Conservation (phyloP, 2,888 invertebrate genomes). For the Drosophila incognita region DNA sequence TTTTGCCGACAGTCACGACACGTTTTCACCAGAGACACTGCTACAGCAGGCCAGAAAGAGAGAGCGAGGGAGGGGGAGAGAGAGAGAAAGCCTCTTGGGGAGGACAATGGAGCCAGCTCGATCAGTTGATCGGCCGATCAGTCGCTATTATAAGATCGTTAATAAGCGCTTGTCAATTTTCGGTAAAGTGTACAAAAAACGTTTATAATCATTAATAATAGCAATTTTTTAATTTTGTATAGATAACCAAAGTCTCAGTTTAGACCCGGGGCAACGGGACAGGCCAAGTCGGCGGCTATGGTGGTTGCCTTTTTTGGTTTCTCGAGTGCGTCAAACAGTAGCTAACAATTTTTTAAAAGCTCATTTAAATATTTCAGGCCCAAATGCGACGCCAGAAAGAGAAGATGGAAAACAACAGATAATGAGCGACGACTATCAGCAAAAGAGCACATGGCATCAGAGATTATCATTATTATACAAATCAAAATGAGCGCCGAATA, state of each 20-base stretch:
- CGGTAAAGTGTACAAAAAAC: slow-evolving; percentile 76
- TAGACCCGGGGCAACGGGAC: slow-evolving; percentile 15
- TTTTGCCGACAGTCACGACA: slow-evolving; percentile 68
- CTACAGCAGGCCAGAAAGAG: not conserved
- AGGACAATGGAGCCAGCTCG: slow-evolving; percentile 60
- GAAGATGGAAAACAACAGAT: slow-evolving; percentile 36
- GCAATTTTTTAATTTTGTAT: slow-evolving; percentile 77
- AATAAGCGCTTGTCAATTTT: slow-evolving; percentile 82
- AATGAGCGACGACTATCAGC: slow-evolving; percentile 30
- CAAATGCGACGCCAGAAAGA: slow-evolving; percentile 23
- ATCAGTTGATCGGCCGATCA: slow-evolving; percentile 70
- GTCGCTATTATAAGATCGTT: slow-evolving; percentile 79
- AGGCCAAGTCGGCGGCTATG: slow-evolving; percentile 19
- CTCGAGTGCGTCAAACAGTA: slow-evolving; percentile 78
- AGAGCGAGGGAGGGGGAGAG: not conserved
- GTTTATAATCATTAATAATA: slow-evolving; percentile 81
- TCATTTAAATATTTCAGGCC: slow-evolving; percentile 66
- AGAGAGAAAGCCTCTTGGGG: slow-evolving; percentile 8
- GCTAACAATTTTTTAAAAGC: slow-evolving; percentile 72
- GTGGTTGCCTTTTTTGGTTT: slow-evolving; percentile 30
- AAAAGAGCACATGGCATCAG: slow-evolving; percentile 2
- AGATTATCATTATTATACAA: slow-evolving; percentile 40
- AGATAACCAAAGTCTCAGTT: slow-evolving; percentile 51
- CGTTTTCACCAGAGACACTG: slow-evolving; percentile 43
- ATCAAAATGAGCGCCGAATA: slow-evolving; percentile 43